Conservation (phyloP, 1,140 invertebrate genomes). For the Procambarus virginalis region DNA sequence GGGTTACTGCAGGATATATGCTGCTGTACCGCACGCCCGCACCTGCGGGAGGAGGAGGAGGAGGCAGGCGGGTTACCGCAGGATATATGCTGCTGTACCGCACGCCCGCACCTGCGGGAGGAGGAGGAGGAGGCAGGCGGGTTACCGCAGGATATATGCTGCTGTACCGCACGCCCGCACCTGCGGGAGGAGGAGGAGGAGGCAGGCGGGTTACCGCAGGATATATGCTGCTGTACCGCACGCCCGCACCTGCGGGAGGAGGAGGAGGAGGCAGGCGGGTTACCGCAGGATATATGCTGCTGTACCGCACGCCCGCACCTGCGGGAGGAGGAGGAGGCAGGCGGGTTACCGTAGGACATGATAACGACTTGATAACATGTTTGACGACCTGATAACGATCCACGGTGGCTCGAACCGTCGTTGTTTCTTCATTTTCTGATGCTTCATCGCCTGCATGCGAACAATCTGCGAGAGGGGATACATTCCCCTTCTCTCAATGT, state of each 20-base stretch:
- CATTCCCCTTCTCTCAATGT: no score
- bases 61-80: not conserved
- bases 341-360: not conserved
- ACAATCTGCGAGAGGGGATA: no score
- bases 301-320: constrained; percentile 81
- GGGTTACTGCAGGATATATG: not conserved
- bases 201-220: not conserved
- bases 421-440: no score
- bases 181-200: not conserved
- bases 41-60: constrained; percentile 61
- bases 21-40: no score
- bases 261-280: not conserved
- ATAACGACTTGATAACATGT: no score
- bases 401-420: no score
- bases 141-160: not conserved
- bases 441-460: no score
- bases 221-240: no score
- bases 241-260: constrained; percentile 74
- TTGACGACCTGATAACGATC: no score
- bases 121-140: not conserved
- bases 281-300: constrained; percentile 75
- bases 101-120: constrained; percentile 76
- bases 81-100: no score
- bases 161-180: constrained; percentile 79
- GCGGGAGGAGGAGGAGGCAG: not conserved